Evolutionary conservation across 1,140 invertebrate genomes (phyloP).

Genomic region (Nasonia giraulti): DNA sequence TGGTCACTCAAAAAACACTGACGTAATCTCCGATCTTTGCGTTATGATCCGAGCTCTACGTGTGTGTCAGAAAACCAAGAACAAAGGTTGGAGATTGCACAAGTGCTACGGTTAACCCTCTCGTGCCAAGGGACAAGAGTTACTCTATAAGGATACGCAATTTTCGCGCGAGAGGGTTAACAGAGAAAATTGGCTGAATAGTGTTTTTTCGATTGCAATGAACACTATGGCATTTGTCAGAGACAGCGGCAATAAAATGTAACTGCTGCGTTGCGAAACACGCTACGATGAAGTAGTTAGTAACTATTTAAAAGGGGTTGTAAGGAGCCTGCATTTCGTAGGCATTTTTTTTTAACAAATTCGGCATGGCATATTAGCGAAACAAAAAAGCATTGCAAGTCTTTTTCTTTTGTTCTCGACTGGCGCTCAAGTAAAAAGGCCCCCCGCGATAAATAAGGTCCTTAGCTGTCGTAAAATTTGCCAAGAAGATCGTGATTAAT

Average conservation of each 20-base stretch:
- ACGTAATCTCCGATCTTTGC: neutral
- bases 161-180: neutral
- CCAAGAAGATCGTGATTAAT: neutral
- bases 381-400: constrained; percentile 17
- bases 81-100: too few species aligned
- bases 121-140: neutral
- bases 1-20: constrained; percentile 8
- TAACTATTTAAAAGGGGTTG: neutral
- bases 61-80: too few species aligned
- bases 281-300: neutral
- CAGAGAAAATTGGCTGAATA: neutral
- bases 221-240: neutral
- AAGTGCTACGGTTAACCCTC: too few species aligned
- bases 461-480: neutral
- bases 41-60: neutral
- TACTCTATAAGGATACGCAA: too few species aligned
- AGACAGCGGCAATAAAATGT: neutral
- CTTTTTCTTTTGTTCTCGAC: neutral
- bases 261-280: neutral
- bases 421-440: neutral
- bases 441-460: neutral
- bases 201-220: neutral
- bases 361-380: constrained; percentile 1
- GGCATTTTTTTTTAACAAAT: constrained; percentile 14
- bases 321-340: neutral